A percentile compares a stretch with the other conserved stretches of the same genome.
These are phyloP conservation scores for Porites lobata DNA, from an alignment of 92 coral and sea anemone genomes.

Conservation along the genomic window DNA sequence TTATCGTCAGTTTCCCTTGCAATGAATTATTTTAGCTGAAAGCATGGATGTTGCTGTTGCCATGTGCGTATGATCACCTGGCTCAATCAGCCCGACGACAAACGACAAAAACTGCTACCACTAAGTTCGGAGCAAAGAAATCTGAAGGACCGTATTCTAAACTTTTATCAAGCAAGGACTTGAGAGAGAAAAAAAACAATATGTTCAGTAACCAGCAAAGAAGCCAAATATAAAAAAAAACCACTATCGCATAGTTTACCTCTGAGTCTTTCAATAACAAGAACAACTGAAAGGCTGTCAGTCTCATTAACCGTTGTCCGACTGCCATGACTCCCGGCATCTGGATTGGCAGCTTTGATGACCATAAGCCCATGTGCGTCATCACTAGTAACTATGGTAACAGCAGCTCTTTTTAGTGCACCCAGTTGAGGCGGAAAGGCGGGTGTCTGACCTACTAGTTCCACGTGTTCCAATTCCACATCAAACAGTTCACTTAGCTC, in stretches of 20 bases:
- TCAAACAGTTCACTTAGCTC: conserved; percentile 85
- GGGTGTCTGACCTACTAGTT: conserved; percentile 71
- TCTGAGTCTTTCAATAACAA: conserved; percentile 82
- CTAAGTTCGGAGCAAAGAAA: no score
- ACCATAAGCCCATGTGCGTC: conserved; percentile 92
- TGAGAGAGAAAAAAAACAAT: no score
- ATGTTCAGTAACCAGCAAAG: no score
- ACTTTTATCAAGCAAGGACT: no score
- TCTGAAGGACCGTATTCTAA: no score
- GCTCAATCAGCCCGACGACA: no score
- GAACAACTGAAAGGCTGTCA: conserved; percentile 30
- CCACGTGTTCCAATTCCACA: conserved; percentile 79
- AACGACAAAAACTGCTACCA: no score
- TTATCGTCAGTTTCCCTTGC: no score
- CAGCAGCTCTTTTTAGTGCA: conserved; percentile 63
- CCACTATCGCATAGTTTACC: conserved; percentile 53
- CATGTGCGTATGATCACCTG: no score
- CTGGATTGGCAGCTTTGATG: conserved; percentile 74
- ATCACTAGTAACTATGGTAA: conserved; percentile 87
- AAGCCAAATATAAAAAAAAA: not conserved
- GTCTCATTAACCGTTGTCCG: conserved; percentile 80
- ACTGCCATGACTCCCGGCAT: conserved; percentile 72
- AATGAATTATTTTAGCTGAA: no score
- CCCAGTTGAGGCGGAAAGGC: conserved; percentile 80
- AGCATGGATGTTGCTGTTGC: no score